Conservation (phyloP, 1,140 invertebrate genomes). For the Eufriesea mexicana region DNA sequence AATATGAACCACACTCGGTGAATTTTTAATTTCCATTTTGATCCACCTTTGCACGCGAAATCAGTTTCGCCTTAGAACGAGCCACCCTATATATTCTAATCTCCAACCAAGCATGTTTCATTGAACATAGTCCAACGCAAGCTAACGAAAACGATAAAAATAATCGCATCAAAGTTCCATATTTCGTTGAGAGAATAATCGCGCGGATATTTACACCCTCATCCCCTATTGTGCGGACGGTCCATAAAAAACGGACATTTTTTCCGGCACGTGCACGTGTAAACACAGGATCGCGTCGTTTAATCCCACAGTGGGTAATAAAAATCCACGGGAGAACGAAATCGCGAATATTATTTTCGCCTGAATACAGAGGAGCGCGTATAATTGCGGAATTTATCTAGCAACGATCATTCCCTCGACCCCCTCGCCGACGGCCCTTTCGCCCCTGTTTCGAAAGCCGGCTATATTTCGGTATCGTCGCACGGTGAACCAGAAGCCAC, state of each 20-base stretch:
- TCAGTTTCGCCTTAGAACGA: too few species aligned
- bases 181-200: constrained; percentile 6
- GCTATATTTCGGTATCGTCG: constrained; percentile 1
- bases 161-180: constrained; percentile 2
- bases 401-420: neutral
- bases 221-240: neutral
- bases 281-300: constrained; percentile 21
- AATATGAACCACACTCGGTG: too few species aligned
- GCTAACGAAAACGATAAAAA: neutral
- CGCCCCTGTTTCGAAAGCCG: neutral
- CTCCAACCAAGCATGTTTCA: neutral
- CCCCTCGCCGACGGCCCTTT: too few species aligned
- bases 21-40: too few species aligned
- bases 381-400: constrained; percentile 22
- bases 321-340: neutral
- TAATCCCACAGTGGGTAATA: constrained; percentile 22
- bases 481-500: neutral
- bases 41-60: too few species aligned
- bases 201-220: neutral
- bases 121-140: neutral
- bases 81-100: neutral
- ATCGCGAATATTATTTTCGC: constrained; percentile 29
- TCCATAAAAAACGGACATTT: neutral
- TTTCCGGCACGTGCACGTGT: constrained; percentile 6
- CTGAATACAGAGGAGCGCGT: neutral